phyloP scores from a whole-genome alignment of 2,797 vertebrate species.

The Tapirus indicus region DNA sequence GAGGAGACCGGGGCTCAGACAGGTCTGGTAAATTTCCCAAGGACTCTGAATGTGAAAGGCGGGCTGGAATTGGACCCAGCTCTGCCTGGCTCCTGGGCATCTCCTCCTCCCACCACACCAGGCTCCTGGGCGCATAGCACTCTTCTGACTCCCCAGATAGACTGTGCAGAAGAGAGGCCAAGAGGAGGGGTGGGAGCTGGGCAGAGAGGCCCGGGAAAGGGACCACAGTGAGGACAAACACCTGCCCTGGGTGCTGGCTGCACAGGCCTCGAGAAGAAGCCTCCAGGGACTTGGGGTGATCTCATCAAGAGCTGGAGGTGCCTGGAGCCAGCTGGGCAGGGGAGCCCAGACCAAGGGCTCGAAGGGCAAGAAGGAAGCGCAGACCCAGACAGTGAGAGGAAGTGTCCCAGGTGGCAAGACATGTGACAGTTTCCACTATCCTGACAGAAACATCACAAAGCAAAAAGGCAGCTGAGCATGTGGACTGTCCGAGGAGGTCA shows the following conservation, averaged over 20 bases:
- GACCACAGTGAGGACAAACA: fast-evolving
- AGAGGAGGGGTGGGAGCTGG: fast-evolving
- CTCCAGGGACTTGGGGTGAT: not conserved
- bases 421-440: not conserved
- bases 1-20: not conserved
- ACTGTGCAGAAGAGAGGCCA: not conserved
- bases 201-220: not conserved
- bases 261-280: too few species aligned
- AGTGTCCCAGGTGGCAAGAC: not conserved
- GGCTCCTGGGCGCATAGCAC: too few species aligned
- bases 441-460: not conserved
- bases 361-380: fast-evolving
- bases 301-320: not conserved
- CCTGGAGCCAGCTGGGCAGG: too few species aligned
- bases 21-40: not conserved
- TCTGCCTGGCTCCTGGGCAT: too few species aligned
- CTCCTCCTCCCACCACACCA: not conserved
- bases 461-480: too few species aligned
- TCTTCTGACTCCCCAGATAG: too few species aligned
- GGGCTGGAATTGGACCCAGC: not conserved
- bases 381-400: not conserved
- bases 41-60: not conserved
- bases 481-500: not conserved
- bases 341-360: not conserved
- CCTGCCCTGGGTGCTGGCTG: not conserved